Evolutionary conservation across 2,797 vertebrate species (phyloP).

Genomic region (Chelon auratus): DNA sequence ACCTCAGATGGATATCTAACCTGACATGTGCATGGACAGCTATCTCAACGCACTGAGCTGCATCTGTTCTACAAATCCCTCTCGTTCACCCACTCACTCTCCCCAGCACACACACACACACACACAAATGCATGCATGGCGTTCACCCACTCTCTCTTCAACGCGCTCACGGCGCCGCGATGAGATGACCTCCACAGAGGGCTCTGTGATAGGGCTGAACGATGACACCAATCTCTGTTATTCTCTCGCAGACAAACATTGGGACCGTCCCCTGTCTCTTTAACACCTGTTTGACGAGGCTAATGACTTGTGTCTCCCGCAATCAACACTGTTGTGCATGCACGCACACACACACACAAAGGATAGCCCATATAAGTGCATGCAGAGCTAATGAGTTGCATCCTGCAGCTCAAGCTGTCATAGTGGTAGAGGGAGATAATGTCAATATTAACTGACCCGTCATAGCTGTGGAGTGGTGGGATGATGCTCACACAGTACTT

Average conservation of each 20-base stretch:
- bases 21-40: slow-evolving; percentile 33
- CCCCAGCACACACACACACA: neutral
- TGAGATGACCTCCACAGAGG: slow-evolving; percentile 45
- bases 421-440: slow-evolving; percentile 67
- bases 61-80: slow-evolving; percentile 34
- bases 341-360: slow-evolving; percentile 7
- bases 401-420: slow-evolving; percentile 76
- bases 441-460: slow-evolving; percentile 83
- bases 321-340: slow-evolving; percentile 47
- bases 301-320: slow-evolving; percentile 68
- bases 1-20: slow-evolving; percentile 41
- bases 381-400: slow-evolving; percentile 73
- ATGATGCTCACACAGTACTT: slow-evolving; percentile 45
- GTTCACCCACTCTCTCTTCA: slow-evolving; percentile 1
- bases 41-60: slow-evolving; percentile 23
- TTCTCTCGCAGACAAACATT: slow-evolving; percentile 65
- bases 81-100: neutral
- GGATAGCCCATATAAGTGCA: slow-evolving; percentile 29
- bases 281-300: slow-evolving; percentile 78
- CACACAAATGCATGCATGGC: neutral
- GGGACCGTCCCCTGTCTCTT: slow-evolving; percentile 62
- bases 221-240: slow-evolving; percentile 66
- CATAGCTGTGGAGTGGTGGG: slow-evolving; percentile 55
- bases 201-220: slow-evolving; percentile 53
- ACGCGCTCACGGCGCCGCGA: slow-evolving; percentile 13